Base-by-base conservation (phyloP, 2,888 invertebrate genomes). In the Pediacus dermestoides region DNA sequence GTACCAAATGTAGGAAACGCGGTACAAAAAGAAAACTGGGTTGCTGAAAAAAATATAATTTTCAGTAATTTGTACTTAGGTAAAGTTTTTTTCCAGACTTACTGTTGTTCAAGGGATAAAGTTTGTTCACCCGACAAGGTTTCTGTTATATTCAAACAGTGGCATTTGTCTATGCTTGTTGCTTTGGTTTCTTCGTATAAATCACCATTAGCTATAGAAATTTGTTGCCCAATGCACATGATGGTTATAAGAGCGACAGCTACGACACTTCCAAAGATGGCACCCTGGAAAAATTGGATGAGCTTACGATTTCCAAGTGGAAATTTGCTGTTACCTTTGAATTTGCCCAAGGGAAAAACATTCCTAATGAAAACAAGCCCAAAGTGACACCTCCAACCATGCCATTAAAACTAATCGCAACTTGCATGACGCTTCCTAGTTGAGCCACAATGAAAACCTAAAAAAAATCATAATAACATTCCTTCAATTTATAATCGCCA, bases 1-100 rank as follows among this genome's bases (percentile, higher is more conserved):
- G 70, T 91, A 93, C 91, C 92, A 93, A 60, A 93, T 77, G 65
- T 92, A 93, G 16, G 88, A 88, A 36, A 90, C 71, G n/a, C 80
- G 76, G 63, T 85, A 89, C 40, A 89, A 42, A 34, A 66, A 50
- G 37, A 66, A 65, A 25, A 62, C 54, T 10, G 51, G 15, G 7
- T 57, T 47, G 4, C 63, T 65, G 44, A 39, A n/a, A n/a, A n/a
- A n/a, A n/a, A n/a, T n/a, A n/a, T n/a, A n/a, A n/a, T n/a, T n/a
- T n/a, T n/a, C n/a, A n/a, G n/a, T n/a, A n/a, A n/a, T n/a, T n/a
- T n/a, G n/a, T n/a, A n/a, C n/a, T n/a, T n/a, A n/a, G n/a, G n/a
- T n/a, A n/a, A n/a, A n/a, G n/a, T n/a, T n/a, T n/a, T n/a, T n/a
- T n/a, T n/a, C n/a, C n/a, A n/a, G n/a, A n/a, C n/a, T n/a, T n/a